Evolutionary conservation across 2,113 vertebrate genomes (phyloP), one percentile per base, ranked within the genome.

Genomic region (Myrmecobius fasciatus): DNA sequence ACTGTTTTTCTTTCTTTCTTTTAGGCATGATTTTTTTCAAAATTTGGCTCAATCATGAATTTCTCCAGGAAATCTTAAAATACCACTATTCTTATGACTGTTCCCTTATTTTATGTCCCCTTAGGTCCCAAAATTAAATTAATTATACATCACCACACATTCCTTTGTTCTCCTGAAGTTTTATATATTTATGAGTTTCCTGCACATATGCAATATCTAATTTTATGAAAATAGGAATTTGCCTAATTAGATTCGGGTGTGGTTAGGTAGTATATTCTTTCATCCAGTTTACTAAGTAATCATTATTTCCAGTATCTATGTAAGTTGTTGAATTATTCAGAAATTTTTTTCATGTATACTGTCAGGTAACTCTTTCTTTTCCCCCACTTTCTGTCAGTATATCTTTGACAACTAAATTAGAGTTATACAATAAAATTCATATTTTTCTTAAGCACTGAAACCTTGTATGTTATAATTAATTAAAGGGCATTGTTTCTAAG

Each of bases 211-310:
- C 7, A 67, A n/a, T 89, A 89, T 3, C n/a, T 46, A 95, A 89
- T 24, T 83, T 83, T 93, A 75, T 60, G 60, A 9, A 56, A 75
- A n/a, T 8, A 14, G 48, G 92, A 53, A 53, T 48, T 83, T 48
- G 17, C 53, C 43, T 89, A 48, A 20, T 52, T 48, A 92, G 31
- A 24, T 2, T 53, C 92, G 22, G 17, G 7, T 52, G 17, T 95
- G 51, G 52, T 83, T n/a, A 83, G 67, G n/a, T 43, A 43, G n/a
- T 93, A 56, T 89, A 94, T 51, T 92, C 53, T 47, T 10, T 89
- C 92, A 92, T 93, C 54, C 22, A 91, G 10, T 60, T 91, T 93
- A 52, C 8, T 90, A 48, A 93, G 91, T 28, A 56, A 94, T 52
- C 6, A 53, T 20, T 91, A 94, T 94, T 49, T 95, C 31, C 46